A percentile compares a stretch with the other conserved stretches of the same genome.
These are phyloP conservation scores for Otocyon megalotis DNA, from an alignment of 2,113 vertebrate genomes.

Conservation along the genomic window DNA sequence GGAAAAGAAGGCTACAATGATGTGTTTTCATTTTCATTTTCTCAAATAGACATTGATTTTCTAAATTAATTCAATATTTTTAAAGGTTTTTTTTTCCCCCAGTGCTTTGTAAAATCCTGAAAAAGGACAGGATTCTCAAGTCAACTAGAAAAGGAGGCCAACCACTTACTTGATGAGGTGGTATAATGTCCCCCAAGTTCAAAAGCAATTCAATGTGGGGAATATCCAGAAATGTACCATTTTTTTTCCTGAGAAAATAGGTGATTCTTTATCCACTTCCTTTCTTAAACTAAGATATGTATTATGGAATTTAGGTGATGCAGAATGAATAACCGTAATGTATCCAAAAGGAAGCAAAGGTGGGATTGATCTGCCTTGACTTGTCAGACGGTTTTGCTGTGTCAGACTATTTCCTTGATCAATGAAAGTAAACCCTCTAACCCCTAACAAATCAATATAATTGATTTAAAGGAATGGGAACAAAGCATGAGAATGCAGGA, in stretches of 20 bases:
- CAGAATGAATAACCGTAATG: constrained; percentile 93
- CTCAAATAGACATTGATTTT: constrained; percentile 60
- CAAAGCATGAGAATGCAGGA: constrained; percentile 88
- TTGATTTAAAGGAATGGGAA: constrained; percentile 91
- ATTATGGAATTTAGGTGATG: constrained; percentile 86
- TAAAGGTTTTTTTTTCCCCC: background rate
- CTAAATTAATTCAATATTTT: constrained; percentile 57
- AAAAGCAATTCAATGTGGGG: constrained; percentile 41
- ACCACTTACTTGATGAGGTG: constrained; percentile 66
- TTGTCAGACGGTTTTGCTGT: constrained; percentile 90
- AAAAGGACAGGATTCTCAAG: background rate
- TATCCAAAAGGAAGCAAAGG: constrained; percentile 90
- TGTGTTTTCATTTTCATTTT: constrained; percentile 70
- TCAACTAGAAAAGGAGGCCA: constrained; percentile 78
- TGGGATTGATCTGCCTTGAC: constrained; percentile 96
- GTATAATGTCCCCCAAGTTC: constrained; percentile 57
- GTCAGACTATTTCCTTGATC: constrained; percentile 94
- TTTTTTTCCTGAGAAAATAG: constrained; percentile 62
- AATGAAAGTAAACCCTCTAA: constrained; percentile 92
- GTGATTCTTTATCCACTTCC: constrained; percentile 52
- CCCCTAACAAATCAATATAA: constrained; percentile 93
- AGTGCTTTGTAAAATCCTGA: constrained; percentile 63
- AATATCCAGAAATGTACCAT: constrained; percentile 64
- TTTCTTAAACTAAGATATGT: constrained; percentile 81
- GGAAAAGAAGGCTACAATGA: constrained; percentile 58